Base-by-base conservation (phyloP, 2,113 vertebrate species). In the Calypte anna region DNA sequence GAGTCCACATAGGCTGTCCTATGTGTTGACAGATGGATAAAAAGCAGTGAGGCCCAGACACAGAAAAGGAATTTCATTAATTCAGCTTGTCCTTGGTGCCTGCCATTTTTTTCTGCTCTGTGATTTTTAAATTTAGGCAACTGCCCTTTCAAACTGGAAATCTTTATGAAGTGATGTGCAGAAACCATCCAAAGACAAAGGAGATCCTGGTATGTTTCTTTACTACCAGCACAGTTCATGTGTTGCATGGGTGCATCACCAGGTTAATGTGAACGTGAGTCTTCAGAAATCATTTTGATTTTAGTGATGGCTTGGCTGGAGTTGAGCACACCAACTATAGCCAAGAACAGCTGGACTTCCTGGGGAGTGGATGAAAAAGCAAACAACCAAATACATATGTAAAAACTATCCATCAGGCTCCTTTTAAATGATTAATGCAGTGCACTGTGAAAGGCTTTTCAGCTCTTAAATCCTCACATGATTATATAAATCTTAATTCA, bases 401-500 rank as follows among this genome's bases (percentile, higher is more conserved):
- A 88, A 81, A 94, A 94, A 12, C 44, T 85, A 91, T 70, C 82
- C 55, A 30, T 33, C 80, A 72, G 77, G 40, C 80, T 94, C 58
- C 50, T 91, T 86, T 82, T 90, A 81, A 95, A 94, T 86, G n/a
- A 93, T 93, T 88, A 78, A 93, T 90, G 73, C 40, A 23, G 36
- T 25, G 48, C 90, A 77, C 48, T 83, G 64, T 31, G 54, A 81
- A 91, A 90, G 40, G 73, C 54, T 95, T 87, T 86, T 48, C 90
- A 81, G 75, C 76, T 94, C 76, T 91, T 53, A 74, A 36, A 67
- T 91, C 79, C 88, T 95, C 90, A 36, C 59, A 54, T 36, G 64
- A 38, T 96, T 93, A 91, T 61, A 94, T 91, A 96, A 97, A 82
- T 80, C 85, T 88, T 68, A 88, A 69, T 66, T 91, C 61, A 50